Evolutionary conservation across 2,888 invertebrate species (phyloP).

Genomic region (Sesia bembeciformis): DNA sequence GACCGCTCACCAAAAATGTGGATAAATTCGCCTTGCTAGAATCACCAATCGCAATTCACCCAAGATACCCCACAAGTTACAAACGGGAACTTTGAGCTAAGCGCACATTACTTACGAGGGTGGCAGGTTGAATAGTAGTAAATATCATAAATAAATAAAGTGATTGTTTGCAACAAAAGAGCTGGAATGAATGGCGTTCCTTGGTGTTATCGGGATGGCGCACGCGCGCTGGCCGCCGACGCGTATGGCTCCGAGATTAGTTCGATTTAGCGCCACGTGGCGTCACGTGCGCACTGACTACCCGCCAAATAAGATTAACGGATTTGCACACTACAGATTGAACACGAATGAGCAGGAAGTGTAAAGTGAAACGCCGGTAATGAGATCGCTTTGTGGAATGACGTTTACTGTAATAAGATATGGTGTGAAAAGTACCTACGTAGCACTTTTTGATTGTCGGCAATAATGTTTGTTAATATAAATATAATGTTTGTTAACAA

Average conservation of each 20-base stretch:
- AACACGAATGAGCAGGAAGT: slow-evolving; percentile 72
- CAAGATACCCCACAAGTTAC: not conserved
- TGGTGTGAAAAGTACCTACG: too few species aligned
- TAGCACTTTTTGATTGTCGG: too few species aligned
- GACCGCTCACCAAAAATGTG: too few species aligned
- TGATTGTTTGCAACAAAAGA: slow-evolving; percentile 71
- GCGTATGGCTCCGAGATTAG: slow-evolving; percentile 68
- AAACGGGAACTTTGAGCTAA: slow-evolving; percentile 23
- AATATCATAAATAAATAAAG: slow-evolving; percentile 73
- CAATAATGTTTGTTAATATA: too few species aligned
- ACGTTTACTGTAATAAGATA: slow-evolving; percentile 25
- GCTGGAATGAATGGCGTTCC: slow-evolving; percentile 69
- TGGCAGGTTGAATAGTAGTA: slow-evolving; percentile 65
- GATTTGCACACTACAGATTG: slow-evolving; percentile 75
- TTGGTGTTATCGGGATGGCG: slow-evolving; percentile 66
- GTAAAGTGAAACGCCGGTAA: slow-evolving; percentile 72
- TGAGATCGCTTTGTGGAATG: slow-evolving; percentile 61
- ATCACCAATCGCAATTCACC: too few species aligned
- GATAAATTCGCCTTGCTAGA: too few species aligned
- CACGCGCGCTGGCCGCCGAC: slow-evolving; percentile 61
- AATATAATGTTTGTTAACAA: too few species aligned
- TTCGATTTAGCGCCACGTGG: slow-evolving; percentile 69
- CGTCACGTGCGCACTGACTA: slow-evolving; percentile 38
- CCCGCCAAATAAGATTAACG: slow-evolving; percentile 51
- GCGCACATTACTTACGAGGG: slow-evolving; percentile 49